Percentiles rank a stretch among this genome's conserved stretches.
Conservation (phyloP, 2,888 invertebrate species). For the Ochropleura leucogaster region DNA sequence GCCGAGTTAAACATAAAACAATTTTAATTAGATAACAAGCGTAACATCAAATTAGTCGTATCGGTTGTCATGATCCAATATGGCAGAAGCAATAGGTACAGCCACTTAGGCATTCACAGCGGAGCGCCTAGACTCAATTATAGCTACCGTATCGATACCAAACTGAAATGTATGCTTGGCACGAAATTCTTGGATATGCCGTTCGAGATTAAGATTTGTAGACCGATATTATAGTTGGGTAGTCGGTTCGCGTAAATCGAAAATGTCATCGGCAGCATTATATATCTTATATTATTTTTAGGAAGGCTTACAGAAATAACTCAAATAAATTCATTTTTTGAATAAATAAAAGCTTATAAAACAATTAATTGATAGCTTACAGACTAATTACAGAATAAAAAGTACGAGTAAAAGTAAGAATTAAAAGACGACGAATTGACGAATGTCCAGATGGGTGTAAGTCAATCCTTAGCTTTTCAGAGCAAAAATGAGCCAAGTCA, state of each 20-base stretch:
- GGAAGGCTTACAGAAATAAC: no score
- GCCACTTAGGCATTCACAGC: conserved; percentile 39
- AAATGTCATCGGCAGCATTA: background rate
- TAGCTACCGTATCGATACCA: conserved; percentile 26
- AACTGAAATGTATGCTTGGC: conserved; percentile 32
- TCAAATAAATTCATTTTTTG: no score
- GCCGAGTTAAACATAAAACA: no score
- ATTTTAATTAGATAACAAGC: no score
- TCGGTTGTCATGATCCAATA: conserved; percentile 31
- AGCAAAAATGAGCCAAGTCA: no score
- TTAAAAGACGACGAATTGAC: no score
- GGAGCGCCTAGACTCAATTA: conserved; percentile 44
- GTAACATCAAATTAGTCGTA: conserved; percentile 13
- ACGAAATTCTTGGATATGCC: conserved; percentile 32
- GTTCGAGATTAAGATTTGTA: conserved; percentile 25
- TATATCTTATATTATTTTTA: background rate
- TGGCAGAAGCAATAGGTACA: conserved; percentile 13
- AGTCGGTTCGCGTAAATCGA: background rate
- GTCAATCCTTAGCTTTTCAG: no score
- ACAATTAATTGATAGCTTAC: no score
- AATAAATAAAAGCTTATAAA: no score
- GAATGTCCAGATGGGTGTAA: no score
- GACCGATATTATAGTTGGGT: conserved; percentile 1
- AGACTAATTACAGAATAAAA: no score
- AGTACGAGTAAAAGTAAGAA: no score